phyloP scores from a whole-genome alignment of 2,888 invertebrate species.

The Orthosia gracilis region DNA sequence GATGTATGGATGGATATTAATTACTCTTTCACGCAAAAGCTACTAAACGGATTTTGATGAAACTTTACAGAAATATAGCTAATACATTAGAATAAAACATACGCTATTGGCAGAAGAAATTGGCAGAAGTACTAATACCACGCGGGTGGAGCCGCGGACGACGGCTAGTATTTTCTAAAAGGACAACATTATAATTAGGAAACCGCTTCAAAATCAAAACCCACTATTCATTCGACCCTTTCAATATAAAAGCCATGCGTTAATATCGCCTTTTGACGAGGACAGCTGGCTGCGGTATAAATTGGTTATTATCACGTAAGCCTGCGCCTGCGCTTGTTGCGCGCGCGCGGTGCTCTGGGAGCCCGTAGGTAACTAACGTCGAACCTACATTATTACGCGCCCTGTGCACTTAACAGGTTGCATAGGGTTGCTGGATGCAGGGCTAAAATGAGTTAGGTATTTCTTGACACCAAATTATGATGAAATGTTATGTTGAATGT shows the following conservation, averaged over 20 bases:
- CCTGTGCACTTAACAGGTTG: conserved; percentile 67
- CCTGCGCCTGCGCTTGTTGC: conserved; percentile 62
- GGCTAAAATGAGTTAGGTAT: background rate
- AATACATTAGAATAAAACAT: no score
- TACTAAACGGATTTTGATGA: no score
- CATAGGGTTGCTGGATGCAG: conserved; percentile 55
- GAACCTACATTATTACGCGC: conserved; percentile 78
- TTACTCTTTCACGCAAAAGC: no score
- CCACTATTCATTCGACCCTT: background rate
- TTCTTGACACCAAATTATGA: background rate
- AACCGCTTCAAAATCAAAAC: conserved; percentile 20
- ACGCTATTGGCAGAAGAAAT: no score
- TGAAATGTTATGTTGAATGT: background rate
- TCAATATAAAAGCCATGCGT: conserved; percentile 35
- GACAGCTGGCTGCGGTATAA: conserved; percentile 64
- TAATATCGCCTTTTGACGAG: conserved; percentile 49
- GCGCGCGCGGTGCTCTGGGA: conserved; percentile 58
- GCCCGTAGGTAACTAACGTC: conserved; percentile 75
- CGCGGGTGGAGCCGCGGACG: no score
- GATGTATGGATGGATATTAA: no score
- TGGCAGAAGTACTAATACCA: no score
- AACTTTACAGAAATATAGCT: no score
- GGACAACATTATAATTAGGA: background rate
- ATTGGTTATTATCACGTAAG: conserved; percentile 71
- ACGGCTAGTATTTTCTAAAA: background rate